Evolutionary conservation across 1,140 invertebrate species (phyloP).

Genomic region (Delia radicum): DNA sequence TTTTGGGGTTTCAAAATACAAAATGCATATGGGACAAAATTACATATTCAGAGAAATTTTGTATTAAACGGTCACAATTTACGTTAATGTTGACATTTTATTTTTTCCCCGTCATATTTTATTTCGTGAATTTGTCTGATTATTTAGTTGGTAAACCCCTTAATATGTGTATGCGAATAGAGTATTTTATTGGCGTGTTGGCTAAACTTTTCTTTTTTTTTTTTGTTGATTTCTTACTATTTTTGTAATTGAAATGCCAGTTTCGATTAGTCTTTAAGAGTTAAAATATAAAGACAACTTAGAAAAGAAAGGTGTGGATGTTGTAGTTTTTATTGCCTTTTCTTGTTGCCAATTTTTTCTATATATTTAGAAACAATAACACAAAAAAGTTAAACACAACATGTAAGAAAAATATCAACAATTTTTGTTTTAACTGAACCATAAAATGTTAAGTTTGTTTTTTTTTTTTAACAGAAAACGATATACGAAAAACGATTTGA

Average conservation of each 20-base stretch:
- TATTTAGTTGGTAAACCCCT: too few relatives aligned
- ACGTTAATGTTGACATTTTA: too few relatives aligned
- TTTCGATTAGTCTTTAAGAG: constrained; percentile 13
- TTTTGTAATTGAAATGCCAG: constrained; percentile 15
- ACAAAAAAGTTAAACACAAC: not conserved
- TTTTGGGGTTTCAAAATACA: too few relatives aligned
- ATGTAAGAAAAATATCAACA: constrained; percentile 16
- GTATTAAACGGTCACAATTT: too few relatives aligned
- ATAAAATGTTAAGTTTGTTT: constrained; percentile 8
- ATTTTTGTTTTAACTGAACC: not conserved
- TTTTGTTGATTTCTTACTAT: not conserved
- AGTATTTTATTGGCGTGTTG: too few relatives aligned
- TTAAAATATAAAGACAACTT: not conserved
- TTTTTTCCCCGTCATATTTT: too few relatives aligned
- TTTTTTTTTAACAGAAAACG: not conserved
- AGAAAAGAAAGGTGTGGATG: constrained; percentile 10
- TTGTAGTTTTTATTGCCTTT: not conserved
- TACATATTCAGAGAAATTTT: too few relatives aligned
- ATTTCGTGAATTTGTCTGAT: too few relatives aligned
- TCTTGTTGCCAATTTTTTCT: not conserved
- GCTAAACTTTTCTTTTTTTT: not conserved
- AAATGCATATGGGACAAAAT: too few relatives aligned
- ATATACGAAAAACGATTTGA: not conserved
- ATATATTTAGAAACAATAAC: not conserved
- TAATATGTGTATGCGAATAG: too few relatives aligned